Conservation (phyloP, 2,888 invertebrate species). For the Cistogaster globosa region DNA sequence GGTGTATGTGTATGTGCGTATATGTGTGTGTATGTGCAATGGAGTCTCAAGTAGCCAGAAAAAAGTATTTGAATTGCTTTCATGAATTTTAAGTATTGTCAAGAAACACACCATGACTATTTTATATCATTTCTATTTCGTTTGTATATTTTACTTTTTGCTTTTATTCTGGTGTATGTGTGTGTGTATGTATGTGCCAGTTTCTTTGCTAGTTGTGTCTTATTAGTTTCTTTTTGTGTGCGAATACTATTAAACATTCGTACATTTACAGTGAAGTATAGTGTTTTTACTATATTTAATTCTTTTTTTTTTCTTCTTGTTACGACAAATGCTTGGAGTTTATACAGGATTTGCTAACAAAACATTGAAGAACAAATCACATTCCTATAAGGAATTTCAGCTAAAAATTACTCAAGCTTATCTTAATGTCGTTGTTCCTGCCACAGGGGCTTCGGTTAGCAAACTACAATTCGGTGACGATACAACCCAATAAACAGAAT, state of each 20-base stretch:
- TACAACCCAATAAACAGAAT: constrained; percentile 16
- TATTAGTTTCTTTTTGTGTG: constrained; percentile 11
- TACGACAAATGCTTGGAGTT: constrained; percentile 62
- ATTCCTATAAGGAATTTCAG: constrained; percentile 70
- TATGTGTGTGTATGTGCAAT: no score
- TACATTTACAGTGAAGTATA: not conserved
- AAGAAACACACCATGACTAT: constrained; percentile 62
- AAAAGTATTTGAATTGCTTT: constrained; percentile 59
- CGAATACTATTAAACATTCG: not conserved
- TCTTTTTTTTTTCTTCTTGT: constrained; percentile 26
- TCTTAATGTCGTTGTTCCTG: constrained; percentile 68
- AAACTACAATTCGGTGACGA: constrained; percentile 50
- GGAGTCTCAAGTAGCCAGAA: constrained; percentile 66
- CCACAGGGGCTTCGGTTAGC: constrained; percentile 62
- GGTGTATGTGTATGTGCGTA: not conserved
- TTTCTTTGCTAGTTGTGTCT: constrained; percentile 13
- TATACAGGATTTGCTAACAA: constrained; percentile 63
- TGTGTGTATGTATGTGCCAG: not conserved
- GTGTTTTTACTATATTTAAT: not conserved
- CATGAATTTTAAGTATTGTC: constrained; percentile 67
- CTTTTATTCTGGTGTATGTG: not conserved
- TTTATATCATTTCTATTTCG: constrained; percentile 52
- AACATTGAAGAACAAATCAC: constrained; percentile 68
- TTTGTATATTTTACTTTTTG: not conserved
- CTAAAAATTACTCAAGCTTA: constrained; percentile 71